Evolutionary conservation across 2,797 vertebrate genomes (phyloP), one percentile per base, ranked within the genome.

Genomic region (Cyprinella venusta): DNA sequence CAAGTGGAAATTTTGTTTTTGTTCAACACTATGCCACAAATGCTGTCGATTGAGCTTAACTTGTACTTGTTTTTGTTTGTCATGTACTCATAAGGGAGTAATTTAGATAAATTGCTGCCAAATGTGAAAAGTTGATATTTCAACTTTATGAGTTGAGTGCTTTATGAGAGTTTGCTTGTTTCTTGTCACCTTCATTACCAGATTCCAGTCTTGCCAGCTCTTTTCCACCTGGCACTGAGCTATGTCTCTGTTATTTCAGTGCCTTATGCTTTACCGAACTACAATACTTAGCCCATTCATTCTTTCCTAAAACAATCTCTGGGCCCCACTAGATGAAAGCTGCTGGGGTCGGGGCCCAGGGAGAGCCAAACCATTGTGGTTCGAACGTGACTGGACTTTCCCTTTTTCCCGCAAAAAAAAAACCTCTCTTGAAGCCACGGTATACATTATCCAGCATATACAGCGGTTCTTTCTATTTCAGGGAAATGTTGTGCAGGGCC

Each of bases 261-360:
- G 90, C 91, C 89, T 80, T 90, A 84, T 87, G 88, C 68, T 65
- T 82, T 24, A 10, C 86, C 80, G 84, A 69, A 12, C 86, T 84
- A 87, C 82, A 81, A 74, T 50, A 40, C 54, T 81, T 75, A 56
- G 82, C 88, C 89, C 80, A 82, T 90, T 93, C 54, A 90, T 42
- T 86, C 91, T 92, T 92, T 91, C 90, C 90, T 90, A 89, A 94
- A 93, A 91, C 91, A 93, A 91, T 91, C 88, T 84, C 71, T 84
- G 85, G 71, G 81, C 90, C 64, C 26, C 76, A 80, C 88, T 88
- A 87, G 87, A 88, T 92, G 82, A 90, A 85, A 90, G 83, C 80
- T 78, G 21, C 67, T 52, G 85, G 86, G 75, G 70, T 88, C 87
- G 87, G 82, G 87, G 71, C 87, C 79, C 81, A 86, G 33, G 74